phyloP scores from a whole-genome alignment of 2,797 vertebrate genomes.

The Sebastes variabilis region DNA sequence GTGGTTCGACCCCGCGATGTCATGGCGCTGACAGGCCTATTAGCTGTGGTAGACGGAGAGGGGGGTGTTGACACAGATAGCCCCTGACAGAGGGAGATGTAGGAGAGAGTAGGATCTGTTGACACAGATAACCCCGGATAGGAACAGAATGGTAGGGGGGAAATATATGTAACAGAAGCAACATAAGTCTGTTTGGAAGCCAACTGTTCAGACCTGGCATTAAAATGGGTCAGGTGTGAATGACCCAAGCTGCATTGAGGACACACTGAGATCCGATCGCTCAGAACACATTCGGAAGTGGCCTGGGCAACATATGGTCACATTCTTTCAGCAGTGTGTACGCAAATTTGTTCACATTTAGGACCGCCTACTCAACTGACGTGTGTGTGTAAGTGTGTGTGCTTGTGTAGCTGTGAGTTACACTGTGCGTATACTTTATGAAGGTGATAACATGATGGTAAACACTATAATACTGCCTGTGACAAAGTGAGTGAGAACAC shows the following conservation, averaged over 20 bases:
- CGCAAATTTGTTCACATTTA: neutral
- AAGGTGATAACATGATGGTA: accelerated
- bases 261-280: no score
- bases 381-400: neutral
- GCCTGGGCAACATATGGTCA: neutral
- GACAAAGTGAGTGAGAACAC: no score
- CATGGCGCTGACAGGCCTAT: conserved; percentile 72
- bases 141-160: conserved; percentile 29
- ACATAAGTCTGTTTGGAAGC: neutral
- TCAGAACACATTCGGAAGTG: neutral
- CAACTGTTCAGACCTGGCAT: neutral
- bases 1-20: conserved; percentile 57
- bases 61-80: conserved; percentile 66
- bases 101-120: conserved; percentile 40
- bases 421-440: neutral
- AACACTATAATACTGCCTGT: neutral
- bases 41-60: conserved; percentile 47
- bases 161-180: neutral
- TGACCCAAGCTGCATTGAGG: no score
- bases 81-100: conserved; percentile 59
- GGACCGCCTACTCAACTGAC: neutral
- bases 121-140: conserved; percentile 54
- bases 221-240: neutral
- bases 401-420: neutral
- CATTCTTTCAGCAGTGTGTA: neutral